Percentiles rank a stretch among this genome's conserved stretches.
Conservation (phyloP, 2,113 vertebrate species). For the Gobio gobio region DNA sequence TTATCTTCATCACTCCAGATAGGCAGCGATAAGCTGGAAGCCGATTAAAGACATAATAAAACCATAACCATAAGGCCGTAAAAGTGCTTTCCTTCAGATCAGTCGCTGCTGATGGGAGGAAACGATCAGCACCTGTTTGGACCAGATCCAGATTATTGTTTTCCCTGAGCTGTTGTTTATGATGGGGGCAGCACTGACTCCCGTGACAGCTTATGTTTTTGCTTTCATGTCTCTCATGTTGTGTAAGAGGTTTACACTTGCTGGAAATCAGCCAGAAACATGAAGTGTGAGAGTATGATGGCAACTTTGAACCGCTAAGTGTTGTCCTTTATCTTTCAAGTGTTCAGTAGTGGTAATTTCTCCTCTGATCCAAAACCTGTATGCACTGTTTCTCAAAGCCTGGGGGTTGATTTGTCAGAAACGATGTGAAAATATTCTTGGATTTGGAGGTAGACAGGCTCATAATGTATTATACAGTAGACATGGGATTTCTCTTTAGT, state of each 20-base stretch:
- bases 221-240: constrained; percentile 44
- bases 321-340: constrained; percentile 5
- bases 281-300: constrained; percentile 29
- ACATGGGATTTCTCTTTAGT: neutral
- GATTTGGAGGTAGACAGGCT: neutral
- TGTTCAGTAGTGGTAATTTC: neutral
- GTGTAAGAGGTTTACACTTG: constrained; percentile 11
- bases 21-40: constrained; percentile 58
- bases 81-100: constrained; percentile 35
- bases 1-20: constrained; percentile 49
- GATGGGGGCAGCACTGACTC: constrained; percentile 43
- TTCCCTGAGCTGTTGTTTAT: constrained; percentile 63
- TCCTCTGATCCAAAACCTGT: constrained; percentile 25
- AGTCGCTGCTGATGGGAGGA: constrained; percentile 41
- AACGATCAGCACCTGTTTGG: constrained; percentile 69
- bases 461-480: neutral
- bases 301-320: constrained; percentile 6
- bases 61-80: constrained; percentile 60
- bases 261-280: constrained; percentile 42
- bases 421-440: neutral
- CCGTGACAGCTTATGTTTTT: constrained; percentile 41
- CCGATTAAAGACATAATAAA: constrained; percentile 67
- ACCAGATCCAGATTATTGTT: constrained; percentile 61
- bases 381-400: neutral
- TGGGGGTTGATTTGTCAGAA: neutral